Evolutionary conservation across 2,113 vertebrate genomes (phyloP).

Genomic region (Megaceryle maxima): DNA sequence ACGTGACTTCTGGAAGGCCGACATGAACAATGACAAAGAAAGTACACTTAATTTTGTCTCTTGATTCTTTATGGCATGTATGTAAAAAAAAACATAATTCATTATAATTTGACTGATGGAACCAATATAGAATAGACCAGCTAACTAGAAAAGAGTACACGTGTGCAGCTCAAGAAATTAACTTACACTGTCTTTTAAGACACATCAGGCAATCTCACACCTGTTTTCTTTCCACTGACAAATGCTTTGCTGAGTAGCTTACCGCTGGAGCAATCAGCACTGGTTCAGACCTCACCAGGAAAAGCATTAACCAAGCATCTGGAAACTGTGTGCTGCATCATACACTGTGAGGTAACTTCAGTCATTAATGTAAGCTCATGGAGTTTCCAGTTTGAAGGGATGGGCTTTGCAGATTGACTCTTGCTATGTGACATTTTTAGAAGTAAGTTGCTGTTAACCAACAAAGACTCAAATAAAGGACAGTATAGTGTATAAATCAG

Average conservation of each 20-base stretch:
- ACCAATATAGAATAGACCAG: not conserved
- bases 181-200: constrained; percentile 29
- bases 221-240: constrained; percentile 64
- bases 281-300: not conserved
- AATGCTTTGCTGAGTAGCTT: constrained; percentile 32
- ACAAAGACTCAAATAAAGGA: not conserved
- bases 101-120: not conserved
- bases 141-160: constrained; percentile 18
- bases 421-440: not conserved
- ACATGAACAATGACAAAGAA: not conserved
- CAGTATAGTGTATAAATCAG: not conserved
- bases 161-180: constrained; percentile 35
- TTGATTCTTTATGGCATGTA: not conserved
- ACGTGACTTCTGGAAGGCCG: not conserved
- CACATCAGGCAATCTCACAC: constrained; percentile 56
- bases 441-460: not conserved
- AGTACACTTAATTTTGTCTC: not conserved
- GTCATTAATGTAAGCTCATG: not conserved
- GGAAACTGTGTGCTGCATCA: not conserved
- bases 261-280: not conserved
- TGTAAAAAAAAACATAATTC: not conserved
- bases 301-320: constrained; percentile 40
- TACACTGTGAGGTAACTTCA: not conserved
- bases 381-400: not conserved
- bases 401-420: not conserved